These are phyloP conservation scores for Garra rufa DNA, from an alignment of 2,113 vertebrate genomes.

Conservation along the genomic window DNA sequence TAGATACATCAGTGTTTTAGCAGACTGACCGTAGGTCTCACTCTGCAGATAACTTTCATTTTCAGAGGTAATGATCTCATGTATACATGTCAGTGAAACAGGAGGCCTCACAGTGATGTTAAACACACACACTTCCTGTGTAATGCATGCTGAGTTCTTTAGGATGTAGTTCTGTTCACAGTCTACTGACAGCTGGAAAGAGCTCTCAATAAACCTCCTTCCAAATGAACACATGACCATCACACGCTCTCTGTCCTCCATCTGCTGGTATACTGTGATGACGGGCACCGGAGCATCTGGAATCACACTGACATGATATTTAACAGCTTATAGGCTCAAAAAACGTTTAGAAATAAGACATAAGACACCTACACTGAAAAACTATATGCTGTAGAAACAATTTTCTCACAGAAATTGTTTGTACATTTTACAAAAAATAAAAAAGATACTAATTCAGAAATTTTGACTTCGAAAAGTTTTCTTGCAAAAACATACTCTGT, in stretches of 20 bases:
- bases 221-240: not conserved
- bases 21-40: not conserved
- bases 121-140: not conserved
- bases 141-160: not conserved
- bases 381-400: no score
- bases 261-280: constrained; percentile 34
- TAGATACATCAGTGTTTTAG: not conserved
- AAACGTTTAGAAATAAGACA: no score
- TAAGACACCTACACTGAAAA: no score
- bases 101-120: constrained; percentile 18
- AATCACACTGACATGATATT: constrained; percentile 3
- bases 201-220: not conserved
- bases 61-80: not conserved
- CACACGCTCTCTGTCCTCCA: not conserved
- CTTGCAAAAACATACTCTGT: no score
- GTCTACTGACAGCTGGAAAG: constrained; percentile 2
- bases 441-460: no score
- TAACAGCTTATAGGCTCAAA: no score
- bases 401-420: no score
- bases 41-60: not conserved
- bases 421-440: no score
- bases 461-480: no score
- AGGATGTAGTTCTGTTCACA: not conserved
- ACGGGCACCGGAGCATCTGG: constrained; percentile 25
- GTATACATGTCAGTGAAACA: constrained; percentile 28